Base-by-base conservation (phyloP, 2,888 invertebrate species). In the Polyommatus iphigenia region DNA sequence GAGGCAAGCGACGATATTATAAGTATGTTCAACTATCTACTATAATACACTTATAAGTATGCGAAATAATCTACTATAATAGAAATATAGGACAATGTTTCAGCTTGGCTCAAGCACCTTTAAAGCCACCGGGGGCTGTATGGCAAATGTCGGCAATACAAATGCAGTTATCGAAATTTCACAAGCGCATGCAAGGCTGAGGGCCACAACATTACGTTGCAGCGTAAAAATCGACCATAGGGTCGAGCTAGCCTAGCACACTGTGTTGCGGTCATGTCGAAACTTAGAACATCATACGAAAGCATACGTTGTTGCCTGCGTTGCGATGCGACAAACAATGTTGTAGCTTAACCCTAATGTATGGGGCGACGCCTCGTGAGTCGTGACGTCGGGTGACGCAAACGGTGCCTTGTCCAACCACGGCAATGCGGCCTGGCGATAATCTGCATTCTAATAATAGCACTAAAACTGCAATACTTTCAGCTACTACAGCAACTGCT, bases 351-450 rank as follows among this genome's bases (percentile, higher is more conserved):
- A 10, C 41, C 41, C 76, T 71, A 59, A 72, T 50, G 29, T 75
- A 75, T 54, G 54, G 75, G 50, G 54, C 75, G 75, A 73, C 73
- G 72, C 32, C 8, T 59, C 32, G 32, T 32, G 32, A 32, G 32
- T 32, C n/a, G 59, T 20, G 59, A 59, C 59, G n/a, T 20, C 67
- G 29, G 20, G 79, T 85, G 85, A 85, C 84, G 87, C 86, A 85
- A 85, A 79, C 80, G 79, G 77, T 81, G 82, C 83, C 84, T 82
- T 83, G 84, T 85, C 84, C 85, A 88, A 90, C 87, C 86, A 83
- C 89, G 83, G 90, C 91, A 90, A 85, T 91, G 90, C 90, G 88
- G 86, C 84, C 84, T 83, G 83, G 50, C 50, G 50, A 50, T 29
- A 75, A 88, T 88, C 88, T 88, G 85, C 87, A 88, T 89, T 87